Evolutionary conservation across 2,113 vertebrate genomes (phyloP), one percentile per base, ranked within the genome.

Genomic region (Grantiella picta): DNA sequence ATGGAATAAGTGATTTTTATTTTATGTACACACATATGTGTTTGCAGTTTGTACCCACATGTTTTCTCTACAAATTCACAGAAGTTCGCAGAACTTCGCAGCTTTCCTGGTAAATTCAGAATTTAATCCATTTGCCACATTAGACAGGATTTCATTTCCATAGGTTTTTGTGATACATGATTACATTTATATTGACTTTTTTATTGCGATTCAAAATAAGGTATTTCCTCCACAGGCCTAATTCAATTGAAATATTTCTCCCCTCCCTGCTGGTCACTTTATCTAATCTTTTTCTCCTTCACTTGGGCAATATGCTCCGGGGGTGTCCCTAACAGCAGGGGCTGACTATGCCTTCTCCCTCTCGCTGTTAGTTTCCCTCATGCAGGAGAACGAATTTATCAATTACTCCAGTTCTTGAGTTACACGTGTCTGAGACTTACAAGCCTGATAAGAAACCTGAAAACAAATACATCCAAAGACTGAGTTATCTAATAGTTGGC

Each of bases 391-490:
- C 0, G 29, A 89, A 73, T 87, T 87, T 80, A 90, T 88, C 87
- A 88, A 6, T 83, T 63, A 28, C 66, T 66, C 54, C 54, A 78
- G 71, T 53, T 90, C 88, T 83, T 77, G 56, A 83, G 44, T 89
- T 78, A 93, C 82, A 64, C 40, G 27, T 47, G 75, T 77, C 93
- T 77, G 54, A 87, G 93, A 64, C 90, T 78, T 71, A 60, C 6
- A 8, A 83, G 89, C 14, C 61, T 35, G 81, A 76, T 91, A 92
- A 84, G 81, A 89, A 91, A 82, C 57, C 28, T 65, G 69, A 79
- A 93, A 93, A 94, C 86, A 96, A 95, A 95, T 36, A 86, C n/a
- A 81, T 82, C 65, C 76, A 50, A 84, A 82, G 90, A 90, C 72
- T 0, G 4, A 90, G 84, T 94, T 96, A 95, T 94, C 90, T 92